Evolutionary conservation across 37 sponge, comb jelly and placozoan genomes (phyloP).

Genomic region (Tethya wilhelma): DNA sequence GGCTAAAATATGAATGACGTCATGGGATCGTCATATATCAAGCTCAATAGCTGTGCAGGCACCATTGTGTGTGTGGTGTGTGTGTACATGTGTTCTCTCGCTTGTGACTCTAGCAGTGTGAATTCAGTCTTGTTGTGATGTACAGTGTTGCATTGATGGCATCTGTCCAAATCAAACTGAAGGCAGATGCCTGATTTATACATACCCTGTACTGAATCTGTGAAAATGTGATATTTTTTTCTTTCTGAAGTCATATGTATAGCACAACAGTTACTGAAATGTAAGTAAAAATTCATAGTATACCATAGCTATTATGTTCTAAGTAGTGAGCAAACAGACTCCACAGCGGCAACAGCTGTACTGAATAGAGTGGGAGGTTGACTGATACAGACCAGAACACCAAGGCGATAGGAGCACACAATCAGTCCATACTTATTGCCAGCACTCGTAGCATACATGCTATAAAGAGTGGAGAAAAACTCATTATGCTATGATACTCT

Average conservation of each 20-base stretch:
- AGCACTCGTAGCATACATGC: constrained; percentile 67
- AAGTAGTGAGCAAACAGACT: constrained; percentile 34
- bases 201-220: too few species aligned
- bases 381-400: constrained; percentile 56
- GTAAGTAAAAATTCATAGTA: neutral
- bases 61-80: too few species aligned
- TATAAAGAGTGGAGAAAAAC: neutral
- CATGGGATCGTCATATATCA: too few species aligned
- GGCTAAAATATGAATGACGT: too few species aligned
- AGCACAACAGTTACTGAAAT: neutral
- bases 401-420: constrained; percentile 45
- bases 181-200: too few species aligned
- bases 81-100: too few species aligned
- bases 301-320: constrained; percentile 42
- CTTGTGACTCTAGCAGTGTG: too few species aligned
- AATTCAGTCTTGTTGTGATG: too few species aligned
- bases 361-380: constrained; percentile 50
- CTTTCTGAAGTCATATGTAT: neutral
- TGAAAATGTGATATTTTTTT: neutral
- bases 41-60: too few species aligned
- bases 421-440: constrained; percentile 52
- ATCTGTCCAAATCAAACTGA: too few species aligned
- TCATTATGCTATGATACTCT: neutral
- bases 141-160: too few species aligned
- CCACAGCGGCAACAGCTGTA: constrained; percentile 28